These are phyloP conservation scores for Pao palembangensis DNA, from an alignment of 2,113 vertebrate species.

Conservation along the genomic window DNA sequence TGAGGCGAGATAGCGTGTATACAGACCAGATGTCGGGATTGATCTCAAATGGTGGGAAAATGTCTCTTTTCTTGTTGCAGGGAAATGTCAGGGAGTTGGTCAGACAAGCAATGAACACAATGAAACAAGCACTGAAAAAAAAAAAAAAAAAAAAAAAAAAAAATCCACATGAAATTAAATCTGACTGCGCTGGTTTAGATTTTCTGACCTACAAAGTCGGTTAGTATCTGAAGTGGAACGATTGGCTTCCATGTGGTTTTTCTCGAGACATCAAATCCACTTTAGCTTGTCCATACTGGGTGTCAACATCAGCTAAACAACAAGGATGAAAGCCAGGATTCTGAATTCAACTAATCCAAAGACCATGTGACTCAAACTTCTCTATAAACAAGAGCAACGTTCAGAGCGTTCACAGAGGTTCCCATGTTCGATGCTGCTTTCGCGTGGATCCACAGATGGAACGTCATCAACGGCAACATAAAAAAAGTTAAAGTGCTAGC, in stretches of 20 bases:
- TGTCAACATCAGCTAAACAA: not conserved
- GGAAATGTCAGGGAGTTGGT: constrained; percentile 1
- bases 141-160: not conserved
- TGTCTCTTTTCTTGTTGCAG: not conserved
- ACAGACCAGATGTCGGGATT: constrained; percentile 12
- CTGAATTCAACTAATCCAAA: too few species aligned
- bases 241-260: constrained; percentile 26
- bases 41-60: not conserved
- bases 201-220: constrained; percentile 25
- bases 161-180: constrained; percentile 15
- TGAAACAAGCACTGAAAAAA: not conserved
- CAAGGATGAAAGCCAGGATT: not conserved
- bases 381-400: too few species aligned
- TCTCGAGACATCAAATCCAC: constrained; percentile 23
- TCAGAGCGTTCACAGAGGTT: too few species aligned
- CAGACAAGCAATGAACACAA: not conserved
- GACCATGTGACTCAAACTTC: too few species aligned
- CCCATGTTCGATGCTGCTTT: too few species aligned
- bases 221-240: constrained; percentile 35
- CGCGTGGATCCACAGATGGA: too few species aligned
- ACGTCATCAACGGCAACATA: too few species aligned
- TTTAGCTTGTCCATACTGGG: not conserved
- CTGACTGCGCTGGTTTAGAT: constrained; percentile 5
- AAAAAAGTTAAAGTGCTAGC: too few species aligned
- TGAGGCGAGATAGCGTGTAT: constrained; percentile 18